Percentiles rank a stretch among this genome's conserved stretches.
These are phyloP conservation scores for Mionectes olivaceus DNA, from an alignment of 2,797 vertebrate species.

Conservation along the genomic window DNA sequence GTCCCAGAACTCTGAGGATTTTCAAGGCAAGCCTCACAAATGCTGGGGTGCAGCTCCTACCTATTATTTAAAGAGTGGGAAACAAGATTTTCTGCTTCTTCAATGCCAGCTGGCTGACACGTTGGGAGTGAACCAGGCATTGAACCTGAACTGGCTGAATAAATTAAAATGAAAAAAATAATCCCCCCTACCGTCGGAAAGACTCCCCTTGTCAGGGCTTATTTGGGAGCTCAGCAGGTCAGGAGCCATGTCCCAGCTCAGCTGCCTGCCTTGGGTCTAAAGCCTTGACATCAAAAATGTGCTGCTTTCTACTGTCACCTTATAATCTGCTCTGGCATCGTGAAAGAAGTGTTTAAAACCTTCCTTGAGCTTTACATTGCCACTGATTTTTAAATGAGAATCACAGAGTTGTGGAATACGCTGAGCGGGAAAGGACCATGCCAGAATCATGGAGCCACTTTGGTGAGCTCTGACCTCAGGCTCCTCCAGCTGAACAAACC, in stretches of 20 bases:
- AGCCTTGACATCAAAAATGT: neutral
- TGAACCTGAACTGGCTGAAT: neutral
- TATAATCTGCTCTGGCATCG: neutral
- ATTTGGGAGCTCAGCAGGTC: neutral
- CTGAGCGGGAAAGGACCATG: neutral
- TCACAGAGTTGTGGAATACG: neutral
- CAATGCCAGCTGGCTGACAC: neutral
- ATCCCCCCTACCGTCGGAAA: neutral
- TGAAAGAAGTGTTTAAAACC: neutral
- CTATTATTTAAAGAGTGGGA: neutral
- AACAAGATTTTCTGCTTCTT: neutral
- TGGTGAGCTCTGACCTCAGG: neutral
- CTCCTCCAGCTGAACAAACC: neutral
- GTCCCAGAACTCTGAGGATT: neutral
- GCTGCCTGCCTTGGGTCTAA: neutral
- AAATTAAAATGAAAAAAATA: neutral
- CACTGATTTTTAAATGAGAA: neutral
- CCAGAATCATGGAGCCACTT: too few species aligned
- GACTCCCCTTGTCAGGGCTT: neutral
- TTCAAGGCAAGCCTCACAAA: neutral
- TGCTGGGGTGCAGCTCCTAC: neutral
- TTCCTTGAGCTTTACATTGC: neutral
- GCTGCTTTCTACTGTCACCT: neutral
- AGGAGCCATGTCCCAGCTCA: neutral
- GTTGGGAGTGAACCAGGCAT: neutral